Conservation (phyloP, 2,888 invertebrate genomes). For the Eudasyphora cyanicolor region DNA sequence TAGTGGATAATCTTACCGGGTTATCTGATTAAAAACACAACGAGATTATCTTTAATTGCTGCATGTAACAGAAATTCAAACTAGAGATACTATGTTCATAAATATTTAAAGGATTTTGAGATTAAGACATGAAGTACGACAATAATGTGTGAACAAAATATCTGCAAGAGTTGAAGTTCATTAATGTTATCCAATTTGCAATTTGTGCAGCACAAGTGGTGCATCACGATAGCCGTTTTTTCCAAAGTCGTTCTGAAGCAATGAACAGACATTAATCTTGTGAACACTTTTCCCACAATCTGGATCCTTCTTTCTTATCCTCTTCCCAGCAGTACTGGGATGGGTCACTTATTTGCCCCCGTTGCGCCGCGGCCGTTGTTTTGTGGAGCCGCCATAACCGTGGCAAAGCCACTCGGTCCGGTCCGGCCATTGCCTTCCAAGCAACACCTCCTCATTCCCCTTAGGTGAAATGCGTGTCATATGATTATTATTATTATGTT, state of each 20-base stretch:
- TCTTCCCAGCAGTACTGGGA: neutral
- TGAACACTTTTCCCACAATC: neutral
- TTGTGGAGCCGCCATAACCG: neutral
- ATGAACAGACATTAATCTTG: neutral
- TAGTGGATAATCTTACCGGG: no score
- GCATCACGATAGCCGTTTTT: neutral
- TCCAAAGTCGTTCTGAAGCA: neutral
- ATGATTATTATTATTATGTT: slow-evolving; percentile 23
- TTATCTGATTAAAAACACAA: no score
- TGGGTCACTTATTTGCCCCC: neutral
- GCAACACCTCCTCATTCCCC: no score
- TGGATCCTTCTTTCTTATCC: no score
- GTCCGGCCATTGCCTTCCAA: no score
- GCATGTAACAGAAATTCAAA: no score
- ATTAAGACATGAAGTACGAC: neutral
- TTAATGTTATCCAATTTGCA: neutral
- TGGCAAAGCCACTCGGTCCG: neutral
- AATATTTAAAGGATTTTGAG: no score
- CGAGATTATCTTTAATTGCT: no score
- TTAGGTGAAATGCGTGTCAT: slow-evolving; percentile 27
- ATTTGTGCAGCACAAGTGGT: neutral
- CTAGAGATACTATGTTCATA: no score
- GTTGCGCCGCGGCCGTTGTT: neutral
- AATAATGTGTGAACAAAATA: neutral
- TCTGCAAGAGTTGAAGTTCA: neutral